Evolutionary conservation across 1,140 invertebrate genomes (phyloP).

Genomic region (Xylocopa sonorina): DNA sequence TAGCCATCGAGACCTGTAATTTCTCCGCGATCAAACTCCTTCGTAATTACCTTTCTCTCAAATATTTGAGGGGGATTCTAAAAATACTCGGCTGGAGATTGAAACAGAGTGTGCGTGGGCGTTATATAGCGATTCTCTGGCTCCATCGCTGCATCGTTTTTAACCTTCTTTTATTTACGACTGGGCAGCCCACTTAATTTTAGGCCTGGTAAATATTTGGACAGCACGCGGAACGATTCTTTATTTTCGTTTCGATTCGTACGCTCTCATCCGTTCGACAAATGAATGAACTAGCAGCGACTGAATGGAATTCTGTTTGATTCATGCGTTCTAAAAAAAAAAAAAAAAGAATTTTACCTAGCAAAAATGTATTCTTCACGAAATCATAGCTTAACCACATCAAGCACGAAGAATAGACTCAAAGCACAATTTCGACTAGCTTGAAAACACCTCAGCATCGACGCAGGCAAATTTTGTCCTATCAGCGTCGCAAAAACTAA

Average conservation of each 20-base stretch:
- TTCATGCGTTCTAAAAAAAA: too few species aligned
- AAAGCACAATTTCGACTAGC: too few species aligned
- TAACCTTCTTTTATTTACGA: slow-evolving; percentile 1
- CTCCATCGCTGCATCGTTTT: not conserved
- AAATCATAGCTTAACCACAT: too few species aligned
- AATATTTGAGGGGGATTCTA: not conserved
- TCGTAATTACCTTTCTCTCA: slow-evolving; percentile 3
- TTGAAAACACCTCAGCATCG: not conserved
- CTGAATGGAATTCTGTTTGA: too few species aligned
- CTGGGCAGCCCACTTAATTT: slow-evolving; percentile 7
- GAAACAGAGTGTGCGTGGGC: not conserved
- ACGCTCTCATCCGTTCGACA: not conserved
- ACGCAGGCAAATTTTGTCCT: too few species aligned
- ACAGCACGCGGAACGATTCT: not conserved
- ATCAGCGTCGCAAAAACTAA: too few species aligned
- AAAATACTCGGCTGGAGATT: not conserved
- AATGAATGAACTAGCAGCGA: not conserved
- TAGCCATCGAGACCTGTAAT: not conserved
- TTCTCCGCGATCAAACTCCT: not conserved
- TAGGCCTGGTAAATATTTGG: slow-evolving; percentile 3
- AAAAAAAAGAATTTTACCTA: too few species aligned
- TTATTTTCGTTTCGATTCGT: not conserved
- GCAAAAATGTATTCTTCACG: too few species aligned
- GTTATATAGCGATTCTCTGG: not conserved
- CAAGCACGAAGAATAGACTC: too few species aligned